A percentile compares a stretch with the other conserved stretches of the same genome.
Conservation (phyloP, 2,113 vertebrate species). For the Glaucomys volans region DNA sequence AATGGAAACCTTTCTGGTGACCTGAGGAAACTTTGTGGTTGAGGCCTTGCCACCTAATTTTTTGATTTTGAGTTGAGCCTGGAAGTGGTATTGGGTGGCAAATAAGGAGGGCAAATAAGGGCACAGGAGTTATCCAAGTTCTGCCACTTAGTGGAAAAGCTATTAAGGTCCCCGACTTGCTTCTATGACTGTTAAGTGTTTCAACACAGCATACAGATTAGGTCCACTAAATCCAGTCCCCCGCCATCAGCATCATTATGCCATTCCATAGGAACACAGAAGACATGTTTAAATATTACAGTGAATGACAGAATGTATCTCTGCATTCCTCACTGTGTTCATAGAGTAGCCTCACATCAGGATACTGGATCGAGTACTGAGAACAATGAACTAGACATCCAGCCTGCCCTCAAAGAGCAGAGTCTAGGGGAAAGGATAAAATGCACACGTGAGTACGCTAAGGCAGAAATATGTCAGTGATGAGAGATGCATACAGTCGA, state of each 20-base stretch:
- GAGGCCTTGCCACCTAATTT: neutral
- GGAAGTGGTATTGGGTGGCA: accelerated
- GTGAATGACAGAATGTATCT: neutral
- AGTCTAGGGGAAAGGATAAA: neutral
- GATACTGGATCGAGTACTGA: neutral
- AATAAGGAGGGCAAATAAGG: neutral
- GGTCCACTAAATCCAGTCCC: neutral
- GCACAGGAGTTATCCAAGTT: neutral
- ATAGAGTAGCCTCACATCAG: neutral
- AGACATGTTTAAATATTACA: neutral
- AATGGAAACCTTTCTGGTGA: neutral
- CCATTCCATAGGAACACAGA: neutral
- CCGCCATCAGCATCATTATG: neutral
- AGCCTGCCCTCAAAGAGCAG: neutral
- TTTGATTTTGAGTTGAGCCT: neutral
- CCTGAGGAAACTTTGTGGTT: accelerated
- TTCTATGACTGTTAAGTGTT: neutral
- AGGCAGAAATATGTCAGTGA: neutral
- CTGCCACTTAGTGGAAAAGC: neutral
- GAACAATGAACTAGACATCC: neutral
- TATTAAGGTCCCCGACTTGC: neutral
- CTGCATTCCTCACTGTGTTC: neutral
- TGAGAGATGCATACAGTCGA: neutral
- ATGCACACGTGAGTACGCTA: neutral
- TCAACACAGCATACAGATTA: neutral